Conservation (phyloP, 2,888 invertebrate genomes). For the Cheiracanthium punctorium region DNA sequence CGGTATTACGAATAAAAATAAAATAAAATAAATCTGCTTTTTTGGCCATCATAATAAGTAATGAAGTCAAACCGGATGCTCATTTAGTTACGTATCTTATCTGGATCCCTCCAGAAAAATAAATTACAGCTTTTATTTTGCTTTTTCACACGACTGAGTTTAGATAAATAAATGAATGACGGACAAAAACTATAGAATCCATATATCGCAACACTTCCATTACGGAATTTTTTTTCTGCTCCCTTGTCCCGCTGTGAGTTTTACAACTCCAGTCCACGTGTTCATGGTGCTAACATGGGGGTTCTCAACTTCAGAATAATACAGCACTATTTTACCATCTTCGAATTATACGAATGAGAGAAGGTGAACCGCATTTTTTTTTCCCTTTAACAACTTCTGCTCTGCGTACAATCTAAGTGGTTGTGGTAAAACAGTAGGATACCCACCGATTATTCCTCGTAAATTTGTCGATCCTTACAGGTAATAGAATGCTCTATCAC, state of each 20-base stretch:
- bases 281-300: constrained; percentile 50
- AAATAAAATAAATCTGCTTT: no score
- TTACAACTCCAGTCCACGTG: constrained; percentile 43
- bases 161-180: no score
- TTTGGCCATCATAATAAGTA: no score
- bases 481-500: constrained; percentile 63
- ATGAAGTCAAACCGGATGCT: no score
- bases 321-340: constrained; percentile 45
- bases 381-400: neutral
- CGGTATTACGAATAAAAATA: no score
- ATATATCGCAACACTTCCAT: constrained; percentile 35
- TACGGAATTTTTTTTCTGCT: neutral
- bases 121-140: no score
- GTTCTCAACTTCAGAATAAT: constrained; percentile 40
- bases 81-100: no score
- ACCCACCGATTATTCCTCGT: constrained; percentile 61
- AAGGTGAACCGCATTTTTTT: neutral
- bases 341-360: constrained; percentile 18
- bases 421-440: constrained; percentile 46
- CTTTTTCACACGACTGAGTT: no score
- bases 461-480: constrained; percentile 56
- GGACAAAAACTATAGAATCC: neutral
- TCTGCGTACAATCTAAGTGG: constrained; percentile 27
- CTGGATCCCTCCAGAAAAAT: no score
- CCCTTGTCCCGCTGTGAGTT: constrained; percentile 33